Conservation (phyloP, 2,113 vertebrate genomes). For the Pseudorhombus dupliciocellatus region DNA sequence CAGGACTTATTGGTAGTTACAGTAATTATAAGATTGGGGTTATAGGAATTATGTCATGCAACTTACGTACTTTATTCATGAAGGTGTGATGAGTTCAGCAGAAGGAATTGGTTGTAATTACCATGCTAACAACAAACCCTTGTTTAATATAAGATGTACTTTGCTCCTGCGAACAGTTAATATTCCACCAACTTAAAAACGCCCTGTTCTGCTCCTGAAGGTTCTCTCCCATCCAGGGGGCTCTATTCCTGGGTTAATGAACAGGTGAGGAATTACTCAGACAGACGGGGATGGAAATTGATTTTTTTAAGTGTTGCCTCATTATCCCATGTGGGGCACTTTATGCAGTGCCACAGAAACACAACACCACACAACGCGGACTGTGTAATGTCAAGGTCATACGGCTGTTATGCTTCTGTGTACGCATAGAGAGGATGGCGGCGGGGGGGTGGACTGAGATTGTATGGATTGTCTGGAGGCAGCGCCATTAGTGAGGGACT, state of each 20-base stretch:
- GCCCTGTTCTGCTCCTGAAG: conserved; percentile 11
- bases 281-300: conserved; percentile 70
- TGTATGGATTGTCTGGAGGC: conserved; percentile 73
- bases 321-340: conserved; percentile 70
- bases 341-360: conserved; percentile 64
- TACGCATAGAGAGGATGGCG: conserved; percentile 42
- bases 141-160: conserved; percentile 23
- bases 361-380: conserved; percentile 57
- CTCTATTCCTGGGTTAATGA: conserved; percentile 64
- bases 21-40: conserved; percentile 30
- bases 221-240: conserved; percentile 36
- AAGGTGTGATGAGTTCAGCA: conserved; percentile 29
- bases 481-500: conserved; percentile 73
- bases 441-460: conserved; percentile 37
- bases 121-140: background rate
- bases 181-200: conserved; percentile 50
- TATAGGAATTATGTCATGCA: conserved; percentile 29
- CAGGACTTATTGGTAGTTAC: conserved; percentile 41
- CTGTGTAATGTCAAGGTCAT: conserved; percentile 71
- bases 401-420: conserved; percentile 44
- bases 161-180: conserved; percentile 53
- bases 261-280: conserved; percentile 71
- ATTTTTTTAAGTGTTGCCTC: conserved; percentile 77
- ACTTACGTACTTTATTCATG: conserved; percentile 11
- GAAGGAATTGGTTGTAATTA: conserved; percentile 18